Conservation (phyloP, 1,140 invertebrate genomes). For the Drosophila ohnishii region DNA sequence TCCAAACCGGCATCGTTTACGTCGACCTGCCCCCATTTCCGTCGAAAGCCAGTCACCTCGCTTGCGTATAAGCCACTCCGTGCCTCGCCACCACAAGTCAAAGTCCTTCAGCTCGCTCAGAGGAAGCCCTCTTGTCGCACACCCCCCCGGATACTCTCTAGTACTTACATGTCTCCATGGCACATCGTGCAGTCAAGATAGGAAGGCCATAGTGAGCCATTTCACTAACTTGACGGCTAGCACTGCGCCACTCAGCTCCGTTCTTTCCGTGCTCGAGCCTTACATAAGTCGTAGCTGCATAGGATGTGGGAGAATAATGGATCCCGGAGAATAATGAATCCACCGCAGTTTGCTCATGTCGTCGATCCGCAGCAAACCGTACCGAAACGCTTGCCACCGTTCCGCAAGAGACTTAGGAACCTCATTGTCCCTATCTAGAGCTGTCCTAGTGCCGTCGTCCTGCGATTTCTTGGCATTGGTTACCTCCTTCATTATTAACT, state of each 20-base stretch:
- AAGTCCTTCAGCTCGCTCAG: too few relatives aligned
- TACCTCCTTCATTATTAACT: too few relatives aligned
- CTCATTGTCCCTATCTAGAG: too few relatives aligned
- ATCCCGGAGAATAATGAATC: neutral
- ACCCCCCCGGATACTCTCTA: neutral
- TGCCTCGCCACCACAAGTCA: neutral
- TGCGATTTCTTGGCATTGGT: too few relatives aligned
- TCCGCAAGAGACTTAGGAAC: too few relatives aligned
- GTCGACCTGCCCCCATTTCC: too few relatives aligned
- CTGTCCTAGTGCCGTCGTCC: too few relatives aligned
- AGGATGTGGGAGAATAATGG: neutral
- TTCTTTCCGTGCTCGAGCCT: neutral
- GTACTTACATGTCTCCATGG: too few relatives aligned
- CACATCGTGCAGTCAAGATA: too few relatives aligned
- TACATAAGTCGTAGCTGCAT: neutral
- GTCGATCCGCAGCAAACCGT: neutral
- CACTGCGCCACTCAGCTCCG: neutral
- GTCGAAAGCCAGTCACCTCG: too few relatives aligned
- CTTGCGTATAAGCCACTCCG: too few relatives aligned
- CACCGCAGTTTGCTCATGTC: neutral
- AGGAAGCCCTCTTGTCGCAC: neutral
- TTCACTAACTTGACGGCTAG: neutral
- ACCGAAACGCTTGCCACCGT: neutral
- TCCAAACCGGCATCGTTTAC: neutral
- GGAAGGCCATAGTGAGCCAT: neutral